Evolutionary conservation across 2,888 invertebrate genomes (phyloP), one percentile per base, ranked within the genome.

Genomic region (Pandemis heparana): DNA sequence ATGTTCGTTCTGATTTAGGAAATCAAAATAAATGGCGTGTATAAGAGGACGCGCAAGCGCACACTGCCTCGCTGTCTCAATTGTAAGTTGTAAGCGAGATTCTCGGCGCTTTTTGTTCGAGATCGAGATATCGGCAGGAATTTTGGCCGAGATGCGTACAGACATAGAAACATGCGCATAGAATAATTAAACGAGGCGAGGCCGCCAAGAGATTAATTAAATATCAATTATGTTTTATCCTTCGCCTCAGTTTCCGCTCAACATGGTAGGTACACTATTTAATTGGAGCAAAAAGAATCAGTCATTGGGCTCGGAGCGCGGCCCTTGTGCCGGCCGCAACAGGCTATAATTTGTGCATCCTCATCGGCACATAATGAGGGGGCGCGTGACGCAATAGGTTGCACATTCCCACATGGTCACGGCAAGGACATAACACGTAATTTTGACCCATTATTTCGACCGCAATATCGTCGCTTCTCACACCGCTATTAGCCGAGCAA

Each of bases 341-440:
- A 89, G 90, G 84, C 88, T 93, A 89, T 93, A 92, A 93, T 94
- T 93, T 92, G 92, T 88, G 87, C 87, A 89, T 90, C 91, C 88
- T 89, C 87, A 87, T 89, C 87, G 87, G 85, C 86, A 83, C 85
- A 82, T 92, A 94, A 93, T 92, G 89, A 92, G 87, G 81, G 89
- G 88, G 88, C 81, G 84, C 89, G 89, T 90, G 91, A 90, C 89
- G 88, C 86, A 89, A 89, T 88, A 91, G 84, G 83, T 89, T 86
- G 90, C 87, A 86, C 88, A 89, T 90, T 91, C 90, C 86, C 89
- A 88, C 88, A 87, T 90, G 87, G 87, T 83, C 87, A 84, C 81
- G 84, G 84, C 88, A 92, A 92, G 90, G 92, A 91, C 91, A 89
- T 79, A 90, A 85, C 88, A 86, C 89, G 84, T 94, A 89, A 94